Evolutionary conservation across 1,140 invertebrate genomes (phyloP), one percentile per base, ranked within the genome.

Genomic region (Drosophila sturtevanti): DNA sequence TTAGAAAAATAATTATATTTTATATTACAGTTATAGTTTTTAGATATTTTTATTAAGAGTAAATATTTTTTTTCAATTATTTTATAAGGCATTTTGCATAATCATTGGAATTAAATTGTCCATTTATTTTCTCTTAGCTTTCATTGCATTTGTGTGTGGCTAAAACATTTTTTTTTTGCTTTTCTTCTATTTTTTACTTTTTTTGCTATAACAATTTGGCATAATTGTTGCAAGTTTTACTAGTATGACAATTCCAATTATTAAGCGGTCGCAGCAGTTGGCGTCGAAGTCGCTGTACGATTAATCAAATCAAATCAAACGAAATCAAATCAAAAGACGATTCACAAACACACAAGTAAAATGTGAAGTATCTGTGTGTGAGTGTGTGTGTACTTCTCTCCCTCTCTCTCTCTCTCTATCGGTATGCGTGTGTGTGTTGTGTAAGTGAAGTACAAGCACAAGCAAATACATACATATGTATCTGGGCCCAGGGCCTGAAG

Each of bases 261-360:
- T 87, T 82, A 87, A 70, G 68, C 79, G 48, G 11, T 51, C 63
- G 62, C 9, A 21, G 27, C 0, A 38, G 62, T 22, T 56, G 44
- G 9, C 66, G 59, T 65, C 58, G 76, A 58, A 68, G 72, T 63
- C 64, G 74, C 79, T 73, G 82, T 77, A 81, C 82, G 82, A 89
- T 87, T 87, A 87, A 87, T 87, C 82, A 87, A 87, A 87, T 87
- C 82, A 87, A 87, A 87, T 87, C 82, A 87, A 87, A 87, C 84
- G 84, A 87, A 84, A 87, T 85, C 81, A 80, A 85, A 85, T 85
- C 81, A 85, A 87, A 48, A 85, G 81, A 85, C 82, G 81, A 87
- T 85, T 85, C 81, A 81, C 65, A 82, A 79, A 79, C 84, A 75
- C 82, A 79, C 56, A 68, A 65, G 65, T 52, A 24, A 35, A 74